Evolutionary conservation across 2,888 invertebrate species (phyloP), one percentile per base, ranked within the genome.

Genomic region (Arenicola marina): DNA sequence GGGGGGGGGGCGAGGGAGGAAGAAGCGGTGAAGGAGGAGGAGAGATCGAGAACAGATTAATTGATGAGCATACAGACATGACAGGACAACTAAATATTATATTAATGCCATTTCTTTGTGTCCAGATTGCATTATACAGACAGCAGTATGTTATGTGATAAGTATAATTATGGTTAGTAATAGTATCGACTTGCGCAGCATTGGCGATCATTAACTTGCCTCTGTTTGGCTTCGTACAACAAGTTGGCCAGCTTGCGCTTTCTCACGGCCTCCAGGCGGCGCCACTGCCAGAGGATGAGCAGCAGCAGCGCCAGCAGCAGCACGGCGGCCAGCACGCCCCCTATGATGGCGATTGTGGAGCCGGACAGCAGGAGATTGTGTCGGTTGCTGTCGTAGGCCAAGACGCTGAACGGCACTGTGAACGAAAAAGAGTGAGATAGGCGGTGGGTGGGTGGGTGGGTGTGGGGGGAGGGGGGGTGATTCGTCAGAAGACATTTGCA

Each of bases 231-330:
- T 11, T 24, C 24, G 26, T 48, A 48, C 7, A 24, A 7, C 7
- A n/a, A 11, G 48, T 11, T 24, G 7, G 24, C 26, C 48, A 48
- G 15, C 26, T 48, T 48, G 7, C 24, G 18, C 24, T 7, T 11
- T 24, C 7, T 24, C 26, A n/a, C 18, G 7, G 7, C 7, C 7
- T 48, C 7, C 7, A 48, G 26, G 7, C 48, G 48, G 26, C 7
- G 7, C 48, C 48, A 48, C 48, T 48, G 48, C 48, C 48, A 48
- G 7, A 48, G 7, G 26, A 48, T 11, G 7, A 48, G 48, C 48
- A 48, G 7, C 18, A 48, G 7, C 7, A 48, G 18, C 26, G 24
- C 7, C 18, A 48, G 7, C 18, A 48, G 48, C 7, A 48, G 48
- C 7, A 48, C 24, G 15, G 18, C 48, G 48, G 26, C 11, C 24